A percentile compares a stretch with the other conserved stretches of the same genome.
Evolutionary conservation across 1,140 invertebrate species (phyloP).

Genomic region (Drosophila arawakana): DNA sequence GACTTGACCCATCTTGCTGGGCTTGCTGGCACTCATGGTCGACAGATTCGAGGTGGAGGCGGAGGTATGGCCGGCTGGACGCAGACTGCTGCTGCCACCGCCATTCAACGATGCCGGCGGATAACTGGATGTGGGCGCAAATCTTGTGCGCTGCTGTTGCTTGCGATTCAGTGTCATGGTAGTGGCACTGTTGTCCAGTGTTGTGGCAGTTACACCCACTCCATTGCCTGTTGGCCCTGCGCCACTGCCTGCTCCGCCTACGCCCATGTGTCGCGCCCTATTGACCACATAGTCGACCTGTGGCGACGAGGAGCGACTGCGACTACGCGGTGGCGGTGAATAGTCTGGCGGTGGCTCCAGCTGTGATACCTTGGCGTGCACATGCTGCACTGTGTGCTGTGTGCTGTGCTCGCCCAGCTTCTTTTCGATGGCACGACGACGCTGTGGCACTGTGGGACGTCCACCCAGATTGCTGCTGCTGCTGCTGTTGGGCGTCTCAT

Average conservation of each 20-base stretch:
- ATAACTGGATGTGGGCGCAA: constrained; percentile 86
- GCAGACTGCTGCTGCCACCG: constrained; percentile 75
- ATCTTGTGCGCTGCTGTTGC: constrained; percentile 88
- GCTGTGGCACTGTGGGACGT: constrained; percentile 86
- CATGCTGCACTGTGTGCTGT: constrained; percentile 17
- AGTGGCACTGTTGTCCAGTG: neutral
- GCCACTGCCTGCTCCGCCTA: neutral
- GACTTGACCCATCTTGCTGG: constrained; percentile 85
- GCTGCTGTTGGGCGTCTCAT: constrained; percentile 36
- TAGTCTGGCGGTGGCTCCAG: constrained; percentile 89
- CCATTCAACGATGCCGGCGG: constrained; percentile 53
- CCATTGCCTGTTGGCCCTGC: neutral
- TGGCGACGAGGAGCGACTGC: constrained; percentile 84
- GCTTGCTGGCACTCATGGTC: constrained; percentile 68
- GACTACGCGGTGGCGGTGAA: constrained; percentile 87
- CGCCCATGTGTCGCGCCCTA: neutral
- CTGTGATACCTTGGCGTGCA: constrained; percentile 22
- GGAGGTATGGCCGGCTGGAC: constrained; percentile 53
- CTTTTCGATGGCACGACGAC: constrained; percentile 85
- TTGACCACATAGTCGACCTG: constrained; percentile 67
- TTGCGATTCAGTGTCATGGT: constrained; percentile 85
- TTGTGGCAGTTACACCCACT: constrained; percentile 26
- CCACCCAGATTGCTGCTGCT: constrained; percentile 33
- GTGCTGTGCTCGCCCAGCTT: constrained; percentile 68
- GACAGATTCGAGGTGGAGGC: constrained; percentile 68